Conservation (phyloP, 2,113 vertebrate genomes). For the Alexandromys fortis region DNA sequence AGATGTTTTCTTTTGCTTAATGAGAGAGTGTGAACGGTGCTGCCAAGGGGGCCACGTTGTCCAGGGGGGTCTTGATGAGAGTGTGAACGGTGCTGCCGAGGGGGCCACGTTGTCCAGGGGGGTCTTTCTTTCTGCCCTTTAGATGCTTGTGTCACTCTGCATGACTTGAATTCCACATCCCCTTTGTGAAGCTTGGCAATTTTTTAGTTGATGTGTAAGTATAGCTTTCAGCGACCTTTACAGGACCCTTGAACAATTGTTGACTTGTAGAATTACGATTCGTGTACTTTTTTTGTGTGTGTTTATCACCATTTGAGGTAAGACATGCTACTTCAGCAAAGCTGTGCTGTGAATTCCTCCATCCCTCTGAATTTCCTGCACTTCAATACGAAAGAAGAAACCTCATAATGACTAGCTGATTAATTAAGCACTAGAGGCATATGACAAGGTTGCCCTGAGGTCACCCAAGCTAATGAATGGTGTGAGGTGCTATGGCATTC, state of each 20-base stretch:
- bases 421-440: not conserved
- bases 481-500: accelerated
- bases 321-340: not conserved
- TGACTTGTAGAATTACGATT: not conserved
- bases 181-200: not conserved
- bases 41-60: accelerated
- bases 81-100: no score
- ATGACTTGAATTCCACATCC: not conserved
- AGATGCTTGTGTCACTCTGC: no score
- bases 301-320: not conserved
- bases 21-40: not conserved
- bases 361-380: not conserved
- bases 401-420: accelerated
- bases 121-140: not conserved
- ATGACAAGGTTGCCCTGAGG: not conserved
- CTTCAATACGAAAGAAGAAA: not conserved
- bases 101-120: accelerated
- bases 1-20: not conserved
- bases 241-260: no score
- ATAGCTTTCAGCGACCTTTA: accelerated
- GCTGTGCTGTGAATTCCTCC: not conserved
- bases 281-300: accelerated
- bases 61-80: not conserved
- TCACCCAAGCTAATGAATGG: not conserved
- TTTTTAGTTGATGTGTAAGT: accelerated